Evolutionary conservation across 30 jellyfish, hydroid and myxozoan genomes (phyloP), one percentile per base, ranked within the genome.

Genomic region (Sanderia malayensis): DNA sequence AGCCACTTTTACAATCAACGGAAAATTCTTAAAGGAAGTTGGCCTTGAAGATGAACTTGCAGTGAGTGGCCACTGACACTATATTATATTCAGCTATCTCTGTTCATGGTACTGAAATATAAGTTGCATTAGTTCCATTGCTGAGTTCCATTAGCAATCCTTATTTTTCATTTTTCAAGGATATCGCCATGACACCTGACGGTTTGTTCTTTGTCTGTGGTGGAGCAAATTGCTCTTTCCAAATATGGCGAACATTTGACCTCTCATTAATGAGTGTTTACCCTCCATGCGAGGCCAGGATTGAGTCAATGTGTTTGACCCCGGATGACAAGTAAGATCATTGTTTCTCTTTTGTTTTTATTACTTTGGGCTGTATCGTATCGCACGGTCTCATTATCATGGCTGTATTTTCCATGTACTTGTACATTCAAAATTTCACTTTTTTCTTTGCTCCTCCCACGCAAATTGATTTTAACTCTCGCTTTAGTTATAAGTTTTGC

Each of bases 211-310:
- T 92, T 47, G 96, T 92, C 44, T 61, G 96, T 68, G 98, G 94
- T 27, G 98, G 95, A 1, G 58, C 34, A 32, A 76, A 80, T 58
- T 79, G 95, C 10, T 92, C 86, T 58, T 92, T 92, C 63, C 95
- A 92, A 46, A 82, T 92, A 4, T 92, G 98, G 98, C 61, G 98
- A 73, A 92, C 96, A 9, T 79, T 46, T 57, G 98, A 92, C 46
- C 78, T 92, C 49, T 9, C 75, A 20, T 65, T 84, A 74, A 58
- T 83, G 70, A 92, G 94, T 34, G 96, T 84, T 21, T 92, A 76
- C 75, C 98, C 96, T 21, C 98, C 98, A 4, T 92, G 98, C 30
- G 96, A 84, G 27, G 98, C 93, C 11, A 72, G 63, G 17, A 79
- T 92, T 58, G 52, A 82, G 7, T 78, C 96, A 37, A 73, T 92